phyloP scores from a whole-genome alignment of 2,888 invertebrate species.

The Nudaria mundana region DNA sequence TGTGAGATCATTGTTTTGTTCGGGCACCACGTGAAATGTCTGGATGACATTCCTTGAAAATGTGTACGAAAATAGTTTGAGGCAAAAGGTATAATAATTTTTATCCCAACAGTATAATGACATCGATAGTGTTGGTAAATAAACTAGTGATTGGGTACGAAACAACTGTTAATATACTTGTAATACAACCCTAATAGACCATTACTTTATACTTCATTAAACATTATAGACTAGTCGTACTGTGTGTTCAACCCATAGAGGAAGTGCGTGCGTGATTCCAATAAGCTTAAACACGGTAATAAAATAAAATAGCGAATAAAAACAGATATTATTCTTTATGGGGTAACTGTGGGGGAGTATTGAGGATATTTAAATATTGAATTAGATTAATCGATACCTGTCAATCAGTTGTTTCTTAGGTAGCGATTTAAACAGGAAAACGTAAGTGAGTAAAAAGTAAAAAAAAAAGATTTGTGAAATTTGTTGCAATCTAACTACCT shows the following conservation, averaged over 20 bases:
- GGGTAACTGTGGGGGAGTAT: constrained; percentile 11
- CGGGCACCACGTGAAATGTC: too few relatives aligned
- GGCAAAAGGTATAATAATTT: too few relatives aligned
- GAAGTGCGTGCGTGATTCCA: constrained; percentile 41
- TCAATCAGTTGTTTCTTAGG: constrained; percentile 18
- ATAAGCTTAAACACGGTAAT: constrained; percentile 36
- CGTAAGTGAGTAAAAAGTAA: too few relatives aligned
- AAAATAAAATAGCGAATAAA: constrained; percentile 35
- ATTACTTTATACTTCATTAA: constrained; percentile 26
- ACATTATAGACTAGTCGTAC: constrained; percentile 13
- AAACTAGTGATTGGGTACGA: constrained; percentile 6
- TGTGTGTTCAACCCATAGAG: constrained; percentile 5
- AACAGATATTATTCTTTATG: constrained; percentile 23
- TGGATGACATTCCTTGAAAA: too few relatives aligned
- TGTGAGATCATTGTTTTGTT: too few relatives aligned
- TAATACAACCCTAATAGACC: constrained; percentile 14
- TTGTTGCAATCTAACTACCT: too few relatives aligned
- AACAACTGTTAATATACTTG: constrained; percentile 7
- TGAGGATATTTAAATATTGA: constrained; percentile 32
- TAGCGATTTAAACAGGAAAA: constrained; percentile 1
- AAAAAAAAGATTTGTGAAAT: too few relatives aligned
- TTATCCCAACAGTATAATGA: too few relatives aligned
- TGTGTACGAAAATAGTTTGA: too few relatives aligned
- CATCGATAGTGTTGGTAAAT: constrained; percentile 4
- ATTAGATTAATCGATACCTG: constrained; percentile 14